These are phyloP conservation scores for Echinops telfairi DNA, from an alignment of 2,113 vertebrate genomes.

Conservation along the genomic window DNA sequence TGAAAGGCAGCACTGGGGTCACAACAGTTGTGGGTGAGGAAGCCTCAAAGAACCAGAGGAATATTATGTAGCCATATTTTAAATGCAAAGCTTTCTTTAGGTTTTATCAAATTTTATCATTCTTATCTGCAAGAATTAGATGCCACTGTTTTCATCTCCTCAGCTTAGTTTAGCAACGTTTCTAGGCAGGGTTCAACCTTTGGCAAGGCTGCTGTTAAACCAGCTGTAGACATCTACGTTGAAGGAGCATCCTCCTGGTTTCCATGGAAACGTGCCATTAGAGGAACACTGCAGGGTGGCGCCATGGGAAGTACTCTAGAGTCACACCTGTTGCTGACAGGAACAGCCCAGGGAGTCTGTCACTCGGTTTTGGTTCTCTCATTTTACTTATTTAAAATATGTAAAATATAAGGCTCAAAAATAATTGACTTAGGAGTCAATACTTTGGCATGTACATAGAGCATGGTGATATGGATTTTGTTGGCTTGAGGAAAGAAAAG, in stretches of 20 bases:
- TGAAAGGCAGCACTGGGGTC: no score
- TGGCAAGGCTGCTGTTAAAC: not conserved
- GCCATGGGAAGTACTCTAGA: not conserved
- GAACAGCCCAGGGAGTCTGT: accelerated
- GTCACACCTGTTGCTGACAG: no score
- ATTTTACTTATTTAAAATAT: not conserved
- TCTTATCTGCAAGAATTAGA: not conserved
- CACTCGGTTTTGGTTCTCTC: not conserved
- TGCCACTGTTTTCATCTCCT: not conserved
- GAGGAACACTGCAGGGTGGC: not conserved
- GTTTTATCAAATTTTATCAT: not conserved
- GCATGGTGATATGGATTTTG: not conserved
- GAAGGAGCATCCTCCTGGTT: not conserved
- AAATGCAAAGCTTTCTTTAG: not conserved
- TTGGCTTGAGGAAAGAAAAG: not conserved
- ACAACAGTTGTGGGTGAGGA: no score
- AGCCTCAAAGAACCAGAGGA: no score
- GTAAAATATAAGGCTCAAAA: not conserved
- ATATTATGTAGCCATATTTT: not conserved
- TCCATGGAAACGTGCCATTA: not conserved
- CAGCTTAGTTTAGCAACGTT: not conserved
- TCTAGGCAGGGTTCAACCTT: not conserved
- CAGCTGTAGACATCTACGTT: not conserved
- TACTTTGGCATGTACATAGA: not conserved
- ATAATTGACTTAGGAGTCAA: not conserved